A percentile compares a stretch with the other conserved stretches of the same genome.
Conservation (phyloP, 2,797 vertebrate species). For the Pterois miles region DNA sequence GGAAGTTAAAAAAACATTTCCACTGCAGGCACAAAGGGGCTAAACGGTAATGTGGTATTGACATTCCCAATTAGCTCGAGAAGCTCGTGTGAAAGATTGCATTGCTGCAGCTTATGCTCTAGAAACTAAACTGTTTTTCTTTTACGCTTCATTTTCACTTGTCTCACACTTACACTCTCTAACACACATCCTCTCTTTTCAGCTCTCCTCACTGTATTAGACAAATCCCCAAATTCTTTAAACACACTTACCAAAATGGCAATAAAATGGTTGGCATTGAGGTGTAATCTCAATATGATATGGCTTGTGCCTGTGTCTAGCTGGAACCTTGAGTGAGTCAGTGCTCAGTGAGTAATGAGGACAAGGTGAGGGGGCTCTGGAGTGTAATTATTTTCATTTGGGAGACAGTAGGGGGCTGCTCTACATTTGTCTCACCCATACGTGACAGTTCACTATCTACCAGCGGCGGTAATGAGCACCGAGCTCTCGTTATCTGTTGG, state of each 20-base stretch:
- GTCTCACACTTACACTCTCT: not conserved
- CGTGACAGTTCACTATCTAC: conserved; percentile 77
- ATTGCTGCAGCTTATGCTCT: not conserved
- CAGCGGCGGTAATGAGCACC: conserved; percentile 75
- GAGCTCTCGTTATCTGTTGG: conserved; percentile 75
- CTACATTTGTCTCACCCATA: conserved; percentile 75
- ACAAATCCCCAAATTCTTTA: conserved; percentile 7
- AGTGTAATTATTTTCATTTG: conserved; percentile 86
- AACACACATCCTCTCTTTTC: not conserved
- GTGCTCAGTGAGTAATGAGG: conserved; percentile 76
- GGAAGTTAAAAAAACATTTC: not conserved
- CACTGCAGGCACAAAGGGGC: not conserved
- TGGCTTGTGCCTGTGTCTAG: conserved; percentile 40
- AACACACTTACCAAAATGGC: conserved; percentile 12
- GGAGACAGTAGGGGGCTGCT: conserved; percentile 71
- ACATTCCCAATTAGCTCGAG: not conserved
- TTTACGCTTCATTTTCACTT: not conserved
- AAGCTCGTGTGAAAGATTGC: not conserved
- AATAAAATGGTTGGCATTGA: conserved; percentile 1
- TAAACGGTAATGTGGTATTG: not conserved
- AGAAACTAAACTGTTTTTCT: not conserved
- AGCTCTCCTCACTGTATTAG: not conserved
- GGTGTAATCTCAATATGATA: conserved; percentile 50
- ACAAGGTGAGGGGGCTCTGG: conserved; percentile 75
- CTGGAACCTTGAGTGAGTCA: conserved; percentile 47